A percentile compares a stretch with the other conserved stretches of the same genome.
Evolutionary conservation across 2,113 vertebrate genomes (phyloP).

Genomic region (Otis tarda): DNA sequence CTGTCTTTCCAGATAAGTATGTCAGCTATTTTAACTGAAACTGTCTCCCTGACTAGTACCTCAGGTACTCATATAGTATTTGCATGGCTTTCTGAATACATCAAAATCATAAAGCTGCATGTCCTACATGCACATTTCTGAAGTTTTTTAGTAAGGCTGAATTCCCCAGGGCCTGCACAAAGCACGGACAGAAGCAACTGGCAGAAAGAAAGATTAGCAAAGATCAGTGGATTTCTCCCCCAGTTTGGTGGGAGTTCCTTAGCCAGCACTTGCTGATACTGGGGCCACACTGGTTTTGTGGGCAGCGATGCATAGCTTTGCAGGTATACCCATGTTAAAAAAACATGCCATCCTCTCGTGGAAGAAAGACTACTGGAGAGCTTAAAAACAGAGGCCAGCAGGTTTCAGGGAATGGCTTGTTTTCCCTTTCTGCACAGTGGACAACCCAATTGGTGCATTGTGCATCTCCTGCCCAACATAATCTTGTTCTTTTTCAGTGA

Average conservation of each 20-base stretch:
- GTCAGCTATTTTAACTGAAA: conserved; percentile 15
- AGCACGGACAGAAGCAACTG: neutral
- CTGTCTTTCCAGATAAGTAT: conserved; percentile 1
- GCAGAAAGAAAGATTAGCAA: neutral
- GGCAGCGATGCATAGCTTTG: neutral
- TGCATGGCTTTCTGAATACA: neutral
- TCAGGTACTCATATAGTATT: neutral
- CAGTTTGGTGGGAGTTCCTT: neutral
- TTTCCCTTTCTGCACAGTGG: neutral
- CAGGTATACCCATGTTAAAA: neutral
- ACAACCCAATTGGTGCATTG: neutral
- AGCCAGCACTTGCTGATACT: neutral
- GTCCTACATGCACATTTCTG: neutral
- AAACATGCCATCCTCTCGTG: neutral
- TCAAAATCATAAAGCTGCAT: neutral
- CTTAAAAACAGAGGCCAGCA: neutral
- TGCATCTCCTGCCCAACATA: neutral
- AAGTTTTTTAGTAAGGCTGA: neutral
- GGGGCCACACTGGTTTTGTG: rapidly evolving
- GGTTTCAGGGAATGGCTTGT: neutral
- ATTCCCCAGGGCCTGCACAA: neutral
- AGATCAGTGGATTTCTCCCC: neutral
- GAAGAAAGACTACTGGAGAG: neutral
- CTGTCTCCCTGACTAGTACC: neutral
- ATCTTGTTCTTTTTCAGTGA: neutral